Evolutionary conservation across 2,888 invertebrate genomes (phyloP).

Genomic region (Yponomeuta malinellus): DNA sequence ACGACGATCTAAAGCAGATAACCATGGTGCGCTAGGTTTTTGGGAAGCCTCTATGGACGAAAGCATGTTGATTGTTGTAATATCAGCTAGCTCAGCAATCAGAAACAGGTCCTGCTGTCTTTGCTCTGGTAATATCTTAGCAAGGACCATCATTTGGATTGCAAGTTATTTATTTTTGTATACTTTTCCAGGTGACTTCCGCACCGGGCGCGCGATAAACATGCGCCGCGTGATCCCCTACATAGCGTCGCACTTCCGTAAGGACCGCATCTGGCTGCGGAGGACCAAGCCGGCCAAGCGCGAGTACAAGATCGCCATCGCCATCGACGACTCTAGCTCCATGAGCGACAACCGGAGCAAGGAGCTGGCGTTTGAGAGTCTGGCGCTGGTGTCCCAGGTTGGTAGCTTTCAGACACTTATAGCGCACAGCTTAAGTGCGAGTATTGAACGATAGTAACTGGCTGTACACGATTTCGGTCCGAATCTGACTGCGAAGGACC

Average conservation of each 20-base stretch:
- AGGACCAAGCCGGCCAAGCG: constrained; percentile 96
- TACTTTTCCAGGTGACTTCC: constrained; percentile 86
- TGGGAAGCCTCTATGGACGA: too few relatives aligned
- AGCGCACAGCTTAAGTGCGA: too few relatives aligned
- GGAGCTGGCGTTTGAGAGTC: constrained; percentile 94
- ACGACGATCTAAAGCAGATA: too few relatives aligned
- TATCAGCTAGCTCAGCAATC: too few relatives aligned
- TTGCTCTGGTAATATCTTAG: too few relatives aligned
- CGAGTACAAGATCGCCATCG: constrained; percentile 96
- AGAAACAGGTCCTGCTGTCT: too few relatives aligned
- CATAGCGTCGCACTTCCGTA: constrained; percentile 98
- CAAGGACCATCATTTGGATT: too few relatives aligned
- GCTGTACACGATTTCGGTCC: too few relatives aligned
- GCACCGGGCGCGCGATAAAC: constrained; percentile 97
- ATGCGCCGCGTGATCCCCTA: constrained; percentile 98
- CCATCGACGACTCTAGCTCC: constrained; percentile 96
- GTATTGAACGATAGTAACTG: too few relatives aligned
- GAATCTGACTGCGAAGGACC: too few relatives aligned
- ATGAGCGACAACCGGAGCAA: constrained; percentile 94
- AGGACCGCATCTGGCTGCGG: constrained; percentile 99
- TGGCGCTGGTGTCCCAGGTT: constrained; percentile 89
- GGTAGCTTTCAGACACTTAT: background rate
- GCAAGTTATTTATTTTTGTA: background rate
- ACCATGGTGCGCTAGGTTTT: too few relatives aligned
- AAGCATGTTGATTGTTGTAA: too few relatives aligned